A percentile compares a stretch with the other conserved stretches of the same genome.
These are phyloP conservation scores for Oppia nitens DNA, from an alignment of 1,140 invertebrate genomes.

Conservation along the genomic window DNA sequence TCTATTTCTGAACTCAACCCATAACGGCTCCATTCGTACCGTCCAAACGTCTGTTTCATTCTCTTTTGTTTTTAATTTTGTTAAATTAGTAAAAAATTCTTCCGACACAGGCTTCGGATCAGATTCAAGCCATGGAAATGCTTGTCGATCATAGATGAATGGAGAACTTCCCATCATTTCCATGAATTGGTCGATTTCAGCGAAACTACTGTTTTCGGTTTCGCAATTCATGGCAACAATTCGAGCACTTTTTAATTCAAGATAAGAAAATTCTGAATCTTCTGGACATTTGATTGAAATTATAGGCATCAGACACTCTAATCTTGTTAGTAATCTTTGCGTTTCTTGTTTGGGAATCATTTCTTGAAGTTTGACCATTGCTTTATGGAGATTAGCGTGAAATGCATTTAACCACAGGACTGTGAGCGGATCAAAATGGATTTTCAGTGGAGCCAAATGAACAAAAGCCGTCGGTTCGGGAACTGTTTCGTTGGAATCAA, in stretches of 20 bases:
- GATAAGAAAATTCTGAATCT: neutral
- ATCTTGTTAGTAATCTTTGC: neutral
- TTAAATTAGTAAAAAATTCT: constrained; percentile 3
- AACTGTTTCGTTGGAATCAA: constrained; percentile 69
- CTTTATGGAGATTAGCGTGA: constrained; percentile 60
- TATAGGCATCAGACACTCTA: constrained; percentile 17
- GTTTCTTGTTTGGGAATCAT: constrained; percentile 9
- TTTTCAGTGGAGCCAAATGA: constrained; percentile 67
- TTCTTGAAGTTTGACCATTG: constrained; percentile 31
- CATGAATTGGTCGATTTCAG: constrained; percentile 2
- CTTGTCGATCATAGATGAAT: constrained; percentile 7
- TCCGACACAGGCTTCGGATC: constrained; percentile 1
- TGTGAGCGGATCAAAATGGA: constrained; percentile 65
- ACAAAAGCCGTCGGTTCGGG: constrained; percentile 81
- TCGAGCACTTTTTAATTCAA: constrained; percentile 8
- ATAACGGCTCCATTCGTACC: constrained; percentile 13
- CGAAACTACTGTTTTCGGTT: constrained; percentile 1
- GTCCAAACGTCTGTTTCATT: constrained; percentile 3
- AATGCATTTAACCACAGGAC: constrained; percentile 89
- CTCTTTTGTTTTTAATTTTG: neutral
- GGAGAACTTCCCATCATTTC: neutral
- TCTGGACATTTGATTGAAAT: neutral
- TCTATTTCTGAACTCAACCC: constrained; percentile 7
- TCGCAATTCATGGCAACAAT: constrained; percentile 11
- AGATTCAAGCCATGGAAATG: constrained; percentile 13